These are phyloP conservation scores for Micromesistius poutassou DNA, from an alignment of 2,797 vertebrate genomes.

Conservation along the genomic window DNA sequence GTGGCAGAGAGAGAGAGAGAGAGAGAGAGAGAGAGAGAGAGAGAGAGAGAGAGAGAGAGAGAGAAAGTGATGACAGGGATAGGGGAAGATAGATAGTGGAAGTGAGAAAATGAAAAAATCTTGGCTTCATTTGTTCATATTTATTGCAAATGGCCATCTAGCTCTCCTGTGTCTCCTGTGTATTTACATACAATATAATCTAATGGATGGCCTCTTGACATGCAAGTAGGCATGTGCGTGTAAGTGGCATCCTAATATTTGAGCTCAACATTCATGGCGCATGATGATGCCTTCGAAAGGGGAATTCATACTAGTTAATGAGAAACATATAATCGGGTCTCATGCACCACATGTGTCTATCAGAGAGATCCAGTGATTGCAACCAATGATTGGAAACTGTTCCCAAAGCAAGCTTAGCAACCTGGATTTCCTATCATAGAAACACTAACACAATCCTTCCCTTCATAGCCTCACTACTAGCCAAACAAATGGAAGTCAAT, in stretches of 20 bases:
- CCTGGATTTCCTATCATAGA: background rate
- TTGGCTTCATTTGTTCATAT: background rate
- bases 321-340: slow-evolving; percentile 56
- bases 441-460: background rate
- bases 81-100: background rate
- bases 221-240: slow-evolving; percentile 41
- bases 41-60: background rate
- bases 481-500: background rate
- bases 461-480: background rate
- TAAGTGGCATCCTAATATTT: slow-evolving; percentile 47
- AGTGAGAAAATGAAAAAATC: background rate
- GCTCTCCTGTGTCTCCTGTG: background rate
- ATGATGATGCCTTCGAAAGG: slow-evolving; percentile 63
- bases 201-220: slow-evolving; percentile 35
- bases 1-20: too few species aligned
- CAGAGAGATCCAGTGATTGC: slow-evolving; percentile 5
- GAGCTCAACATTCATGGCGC: slow-evolving; percentile 42
- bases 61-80: too few species aligned
- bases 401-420: background rate
- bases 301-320: slow-evolving; percentile 53
- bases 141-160: background rate
- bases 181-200: background rate
- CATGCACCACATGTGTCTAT: slow-evolving; percentile 25
- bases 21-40: background rate
- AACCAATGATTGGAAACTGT: background rate